Conservation (phyloP, 1,140 invertebrate species). For the Tetragnatha versicolor region DNA sequence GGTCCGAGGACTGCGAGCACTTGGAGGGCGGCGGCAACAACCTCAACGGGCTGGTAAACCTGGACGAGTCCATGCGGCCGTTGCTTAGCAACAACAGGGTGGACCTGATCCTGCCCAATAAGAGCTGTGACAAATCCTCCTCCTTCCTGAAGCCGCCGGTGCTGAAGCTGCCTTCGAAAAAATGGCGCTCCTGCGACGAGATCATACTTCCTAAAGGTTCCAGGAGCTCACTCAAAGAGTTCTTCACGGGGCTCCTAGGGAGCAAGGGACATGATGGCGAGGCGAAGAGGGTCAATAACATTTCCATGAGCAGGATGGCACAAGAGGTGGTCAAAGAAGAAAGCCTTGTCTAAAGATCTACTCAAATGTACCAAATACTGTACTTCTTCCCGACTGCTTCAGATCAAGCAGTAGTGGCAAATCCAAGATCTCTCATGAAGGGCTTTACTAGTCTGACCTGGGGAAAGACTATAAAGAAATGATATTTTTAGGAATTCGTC, state of each 20-base stretch:
- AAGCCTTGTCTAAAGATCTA: constrained; percentile 30
- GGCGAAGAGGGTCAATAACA: constrained; percentile 29
- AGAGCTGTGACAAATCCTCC: not conserved
- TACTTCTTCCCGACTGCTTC: too few relatives aligned
- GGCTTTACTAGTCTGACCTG: too few relatives aligned
- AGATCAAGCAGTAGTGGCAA: too few relatives aligned
- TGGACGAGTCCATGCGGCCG: constrained; percentile 37
- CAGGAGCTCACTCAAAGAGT: constrained; percentile 40
- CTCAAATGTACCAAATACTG: too few relatives aligned
- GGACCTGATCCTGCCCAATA: constrained; percentile 1
- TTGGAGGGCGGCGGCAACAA: constrained; percentile 1
- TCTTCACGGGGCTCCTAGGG: constrained; percentile 39
- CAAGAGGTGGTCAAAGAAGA: constrained; percentile 26
- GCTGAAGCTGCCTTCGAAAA: constrained; percentile 38
- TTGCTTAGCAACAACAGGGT: constrained; percentile 1
- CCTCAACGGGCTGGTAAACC: constrained; percentile 35
- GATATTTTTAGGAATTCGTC: too few relatives aligned
- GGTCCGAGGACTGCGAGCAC: constrained; percentile 42
- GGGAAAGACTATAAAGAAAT: too few relatives aligned
- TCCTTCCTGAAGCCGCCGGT: constrained; percentile 24
- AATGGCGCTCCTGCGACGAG: constrained; percentile 50
- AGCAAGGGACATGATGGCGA: constrained; percentile 7
- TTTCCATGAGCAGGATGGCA: constrained; percentile 20
- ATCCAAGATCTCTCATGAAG: too few relatives aligned
- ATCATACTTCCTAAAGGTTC: constrained; percentile 40